Conservation (phyloP, 2,888 invertebrate species). For the Folsomia manolachei region DNA sequence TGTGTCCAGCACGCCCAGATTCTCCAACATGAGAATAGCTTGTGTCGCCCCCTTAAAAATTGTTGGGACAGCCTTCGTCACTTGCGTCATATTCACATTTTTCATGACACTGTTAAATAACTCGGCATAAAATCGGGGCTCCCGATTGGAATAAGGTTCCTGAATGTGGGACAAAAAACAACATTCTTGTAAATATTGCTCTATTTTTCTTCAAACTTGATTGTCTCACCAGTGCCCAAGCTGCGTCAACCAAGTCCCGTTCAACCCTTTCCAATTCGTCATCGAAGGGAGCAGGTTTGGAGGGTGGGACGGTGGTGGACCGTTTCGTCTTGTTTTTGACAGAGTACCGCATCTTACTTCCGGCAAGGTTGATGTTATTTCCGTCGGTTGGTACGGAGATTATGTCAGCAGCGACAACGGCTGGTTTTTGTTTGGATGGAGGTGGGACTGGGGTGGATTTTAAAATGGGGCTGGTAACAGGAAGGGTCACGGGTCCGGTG, state of each 20-base stretch:
- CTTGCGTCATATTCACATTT: conserved; percentile 43
- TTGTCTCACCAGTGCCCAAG: conserved; percentile 17
- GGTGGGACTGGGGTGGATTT: conserved; percentile 3
- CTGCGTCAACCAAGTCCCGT: conserved; percentile 36
- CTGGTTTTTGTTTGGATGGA: not conserved
- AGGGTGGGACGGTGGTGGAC: conserved; percentile 3
- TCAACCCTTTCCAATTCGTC: conserved; percentile 41
- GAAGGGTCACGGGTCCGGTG: too few relatives aligned
- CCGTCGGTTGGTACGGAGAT: conserved; percentile 7
- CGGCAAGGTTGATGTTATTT: too few relatives aligned
- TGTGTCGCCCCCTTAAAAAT: conserved; percentile 47
- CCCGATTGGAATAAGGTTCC: conserved; percentile 36
- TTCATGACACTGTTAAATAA: conserved; percentile 37
- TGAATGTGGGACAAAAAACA: conserved; percentile 21
- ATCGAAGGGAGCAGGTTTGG: conserved; percentile 24
- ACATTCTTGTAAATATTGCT: too few relatives aligned
- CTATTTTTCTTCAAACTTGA: too few relatives aligned
- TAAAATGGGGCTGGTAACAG: too few relatives aligned
- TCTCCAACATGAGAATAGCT: conserved; percentile 45
- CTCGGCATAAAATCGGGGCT: conserved; percentile 35
- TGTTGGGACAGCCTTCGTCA: conserved; percentile 44
- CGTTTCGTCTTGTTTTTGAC: conserved; percentile 15
- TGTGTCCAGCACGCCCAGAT: conserved; percentile 40
- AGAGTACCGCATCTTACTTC: conserved; percentile 9
- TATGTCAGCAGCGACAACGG: not conserved